A percentile compares a stretch with the other conserved stretches of the same genome.
These are phyloP conservation scores for Chaetops frenatus DNA, from an alignment of 2,113 vertebrate genomes.

Conservation along the genomic window DNA sequence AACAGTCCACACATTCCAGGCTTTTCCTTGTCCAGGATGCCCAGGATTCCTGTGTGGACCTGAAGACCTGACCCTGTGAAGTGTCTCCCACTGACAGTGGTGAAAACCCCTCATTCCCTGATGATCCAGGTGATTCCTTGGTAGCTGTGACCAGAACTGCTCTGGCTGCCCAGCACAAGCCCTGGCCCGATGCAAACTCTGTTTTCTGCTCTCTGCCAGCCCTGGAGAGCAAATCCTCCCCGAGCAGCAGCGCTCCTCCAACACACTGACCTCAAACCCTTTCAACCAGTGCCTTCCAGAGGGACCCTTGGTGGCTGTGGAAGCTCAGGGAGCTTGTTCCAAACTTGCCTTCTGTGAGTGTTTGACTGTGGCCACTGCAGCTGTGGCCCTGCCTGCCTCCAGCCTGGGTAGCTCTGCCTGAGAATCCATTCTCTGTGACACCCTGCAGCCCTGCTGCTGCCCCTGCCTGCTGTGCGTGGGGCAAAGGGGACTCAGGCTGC, in stretches of 20 bases:
- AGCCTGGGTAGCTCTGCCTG: neutral
- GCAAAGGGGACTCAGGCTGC: neutral
- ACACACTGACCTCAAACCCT: neutral
- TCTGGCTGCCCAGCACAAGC: neutral
- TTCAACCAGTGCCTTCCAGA: neutral
- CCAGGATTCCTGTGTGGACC: neutral
- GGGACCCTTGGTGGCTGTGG: neutral
- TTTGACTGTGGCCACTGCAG: neutral
- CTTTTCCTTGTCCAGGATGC: neutral
- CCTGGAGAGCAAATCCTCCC: neutral
- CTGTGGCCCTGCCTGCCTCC: rapidly evolving
- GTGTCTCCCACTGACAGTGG: too few species aligned
- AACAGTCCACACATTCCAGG: neutral
- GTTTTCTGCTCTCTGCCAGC: neutral
- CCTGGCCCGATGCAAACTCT: neutral
- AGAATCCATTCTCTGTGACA: neutral
- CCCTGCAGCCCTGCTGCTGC: neutral
- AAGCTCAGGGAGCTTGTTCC: neutral
- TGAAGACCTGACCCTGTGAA: neutral
- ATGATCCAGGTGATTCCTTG: too few species aligned
- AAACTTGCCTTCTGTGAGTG: neutral
- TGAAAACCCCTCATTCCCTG: neutral
- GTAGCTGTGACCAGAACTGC: rapidly evolving
- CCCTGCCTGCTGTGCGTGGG: rapidly evolving
- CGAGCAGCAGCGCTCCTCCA: neutral